These are phyloP conservation scores for Dolichomitus sp. DNA, from an alignment of 2,888 invertebrate species.

Conservation along the genomic window DNA sequence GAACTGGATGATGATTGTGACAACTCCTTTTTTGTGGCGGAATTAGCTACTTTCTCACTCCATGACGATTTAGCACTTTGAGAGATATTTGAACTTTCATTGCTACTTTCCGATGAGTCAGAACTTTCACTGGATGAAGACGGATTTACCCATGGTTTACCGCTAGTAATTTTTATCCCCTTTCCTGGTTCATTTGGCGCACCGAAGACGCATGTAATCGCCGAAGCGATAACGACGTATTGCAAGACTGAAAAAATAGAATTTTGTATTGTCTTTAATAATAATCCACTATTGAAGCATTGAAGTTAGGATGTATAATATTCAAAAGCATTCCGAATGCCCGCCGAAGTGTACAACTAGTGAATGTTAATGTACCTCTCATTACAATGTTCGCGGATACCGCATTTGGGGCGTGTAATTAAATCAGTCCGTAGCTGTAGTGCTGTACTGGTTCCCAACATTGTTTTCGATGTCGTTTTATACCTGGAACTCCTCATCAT, in stretches of 20 bases:
- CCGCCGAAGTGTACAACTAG: neutral
- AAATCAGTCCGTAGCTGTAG: conserved; percentile 4
- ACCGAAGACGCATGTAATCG: conserved; percentile 47
- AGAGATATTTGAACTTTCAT: neutral
- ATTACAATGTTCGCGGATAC: conserved; percentile 23
- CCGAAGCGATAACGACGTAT: conserved; percentile 44
- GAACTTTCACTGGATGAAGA: neutral
- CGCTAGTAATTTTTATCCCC: neutral
- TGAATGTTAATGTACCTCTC: conserved; percentile 36
- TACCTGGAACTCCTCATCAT: conserved; percentile 30
- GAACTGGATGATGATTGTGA: neutral
- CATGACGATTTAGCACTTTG: too few species aligned
- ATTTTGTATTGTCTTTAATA: neutral
- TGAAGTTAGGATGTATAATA: neutral
- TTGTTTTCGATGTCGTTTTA: conserved; percentile 33
- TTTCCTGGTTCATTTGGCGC: conserved; percentile 21
- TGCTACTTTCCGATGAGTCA: neutral
- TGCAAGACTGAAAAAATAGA: conserved; percentile 56
- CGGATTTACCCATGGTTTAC: neutral
- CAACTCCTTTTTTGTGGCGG: neutral
- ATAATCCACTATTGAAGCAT: neutral
- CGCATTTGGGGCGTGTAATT: neutral
- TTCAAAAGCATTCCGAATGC: neutral
- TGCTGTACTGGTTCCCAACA: conserved; percentile 31
- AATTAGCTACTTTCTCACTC: neutral